Percentiles rank a stretch among this genome's conserved stretches.
These are phyloP conservation scores for Coregonus clupeaformis DNA, from an alignment of 2,113 vertebrate species.

Conservation along the genomic window DNA sequence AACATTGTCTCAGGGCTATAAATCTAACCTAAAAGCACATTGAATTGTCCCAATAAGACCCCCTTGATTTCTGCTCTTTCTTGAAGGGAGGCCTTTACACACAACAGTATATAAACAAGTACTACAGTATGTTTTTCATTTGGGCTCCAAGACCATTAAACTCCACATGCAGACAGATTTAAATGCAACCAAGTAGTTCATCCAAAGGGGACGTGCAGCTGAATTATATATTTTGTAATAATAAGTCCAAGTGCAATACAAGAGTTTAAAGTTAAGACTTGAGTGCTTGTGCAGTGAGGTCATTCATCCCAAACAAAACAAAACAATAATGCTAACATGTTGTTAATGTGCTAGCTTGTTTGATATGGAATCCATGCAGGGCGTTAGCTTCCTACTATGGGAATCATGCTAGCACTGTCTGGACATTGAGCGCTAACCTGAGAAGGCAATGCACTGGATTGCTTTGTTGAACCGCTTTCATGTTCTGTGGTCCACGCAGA, in stretches of 20 bases:
- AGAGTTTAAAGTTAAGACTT: not conserved
- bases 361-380: slow-evolving; percentile 5
- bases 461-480: slow-evolving; percentile 28
- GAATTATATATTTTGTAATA: slow-evolving; percentile 27
- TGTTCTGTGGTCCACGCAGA: slow-evolving; percentile 27
- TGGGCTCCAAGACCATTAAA: slow-evolving; percentile 16
- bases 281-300: not conserved
- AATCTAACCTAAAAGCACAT: not conserved
- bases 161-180: not conserved
- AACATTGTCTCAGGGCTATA: not conserved
- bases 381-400: not conserved
- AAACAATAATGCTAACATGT: slow-evolving; percentile 17
- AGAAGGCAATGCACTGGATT: slow-evolving; percentile 17
- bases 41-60: not conserved
- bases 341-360: not conserved
- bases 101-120: not conserved
- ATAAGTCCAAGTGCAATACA: slow-evolving; percentile 8
- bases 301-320: slow-evolving; percentile 4
- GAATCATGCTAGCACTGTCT: not conserved
- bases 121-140: slow-evolving; percentile 10
- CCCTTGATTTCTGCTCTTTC: not conserved
- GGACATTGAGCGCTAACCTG: not conserved
- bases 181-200: not conserved
- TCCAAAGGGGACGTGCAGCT: not conserved
- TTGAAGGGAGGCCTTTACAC: not conserved